Base-by-base conservation (phyloP, 2,113 vertebrate species). In the Paedocypris sp. region DNA sequence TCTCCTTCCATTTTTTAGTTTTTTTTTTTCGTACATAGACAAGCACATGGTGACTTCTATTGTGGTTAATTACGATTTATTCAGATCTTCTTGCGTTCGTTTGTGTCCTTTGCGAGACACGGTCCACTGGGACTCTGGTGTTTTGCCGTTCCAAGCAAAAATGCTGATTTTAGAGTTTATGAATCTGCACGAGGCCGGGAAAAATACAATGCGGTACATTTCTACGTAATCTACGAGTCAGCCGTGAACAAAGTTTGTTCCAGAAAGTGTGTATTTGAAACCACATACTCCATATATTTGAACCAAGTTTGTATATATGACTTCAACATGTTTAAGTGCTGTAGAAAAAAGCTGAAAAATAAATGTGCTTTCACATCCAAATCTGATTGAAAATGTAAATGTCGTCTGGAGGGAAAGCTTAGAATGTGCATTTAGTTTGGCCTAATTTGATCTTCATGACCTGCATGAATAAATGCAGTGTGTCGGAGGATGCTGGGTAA, bases 101-200 rank as follows among this genome's bases (percentile, higher is more conserved):
- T 8, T 31, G 12, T 16, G 12, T 16, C 6, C 18, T 43, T 28
- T 43, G 54, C 54, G 31, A 18, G 25, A 23, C 16, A 23, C 16
- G 35, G 46, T 62, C 60, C 32, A 51, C 16, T n/a, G 36, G 60
- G 47, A 62, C 16, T 6, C 9, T 62, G 28, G 18, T 38, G 8
- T 47, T 35, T 18, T 47, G 51, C 19, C 8, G 28, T 56, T 54
- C 16, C 16, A 46, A 56, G 60, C 15, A 13, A 62, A 64, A 56
- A 12, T 56, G 62, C 62, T 56, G 62, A 64, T 28, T 57, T 11
- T 48, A 26, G 62, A 4, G 5, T 48, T 47, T 29, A 7, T 7
- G 38, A 56, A 48, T 39, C 42, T 38, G 32, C 42, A 46, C 43
- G 43, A 29, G 62, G 62, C 23, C 47, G n/a, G 11, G 11, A 25